phyloP scores from a whole-genome alignment of 1,140 invertebrate genomes.

The Macrosteles quadrilineatus region DNA sequence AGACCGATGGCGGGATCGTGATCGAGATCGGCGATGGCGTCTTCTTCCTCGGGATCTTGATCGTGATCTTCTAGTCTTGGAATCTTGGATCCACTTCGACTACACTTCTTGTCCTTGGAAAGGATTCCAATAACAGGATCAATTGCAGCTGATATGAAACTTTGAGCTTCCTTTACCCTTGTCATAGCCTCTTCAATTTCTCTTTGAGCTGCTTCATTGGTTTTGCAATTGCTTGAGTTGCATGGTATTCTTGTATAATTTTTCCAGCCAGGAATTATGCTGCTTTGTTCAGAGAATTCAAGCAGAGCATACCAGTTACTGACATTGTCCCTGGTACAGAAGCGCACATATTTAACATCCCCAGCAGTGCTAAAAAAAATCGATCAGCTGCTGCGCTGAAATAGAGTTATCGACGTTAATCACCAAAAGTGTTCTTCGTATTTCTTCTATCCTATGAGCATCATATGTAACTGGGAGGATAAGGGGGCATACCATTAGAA shows the following conservation, averaged over 20 bases:
- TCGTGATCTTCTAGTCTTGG: slow-evolving; percentile 48
- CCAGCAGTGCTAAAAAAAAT: slow-evolving; percentile 83
- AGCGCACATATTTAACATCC: slow-evolving; percentile 94
- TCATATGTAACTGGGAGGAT: slow-evolving; percentile 93
- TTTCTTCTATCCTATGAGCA: slow-evolving; percentile 92
- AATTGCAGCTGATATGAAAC: slow-evolving; percentile 88
- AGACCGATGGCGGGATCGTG: slow-evolving; percentile 58
- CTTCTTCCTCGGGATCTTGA: slow-evolving; percentile 56
- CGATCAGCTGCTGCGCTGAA: slow-evolving; percentile 75
- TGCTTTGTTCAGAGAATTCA: slow-evolving; percentile 91
- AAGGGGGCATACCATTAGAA: slow-evolving; percentile 81
- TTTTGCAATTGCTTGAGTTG: slow-evolving; percentile 87
- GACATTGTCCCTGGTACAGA: slow-evolving; percentile 82
- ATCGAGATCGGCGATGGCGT: slow-evolving; percentile 58
- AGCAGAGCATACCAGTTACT: slow-evolving; percentile 79
- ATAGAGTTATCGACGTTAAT: slow-evolving; percentile 71
- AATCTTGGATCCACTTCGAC: slow-evolving; percentile 49
- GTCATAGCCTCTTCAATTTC: slow-evolving; percentile 98
- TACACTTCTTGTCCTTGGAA: slow-evolving; percentile 77
- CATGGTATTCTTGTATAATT: slow-evolving; percentile 71
- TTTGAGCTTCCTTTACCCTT: slow-evolving; percentile 92
- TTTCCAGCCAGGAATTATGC: slow-evolving; percentile 80
- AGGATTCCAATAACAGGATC: slow-evolving; percentile 85
- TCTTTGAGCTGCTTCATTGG: slow-evolving; percentile 89
- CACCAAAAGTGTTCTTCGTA: slow-evolving; percentile 84